Conservation (phyloP, 2,113 vertebrate genomes). For the Octodon degus region DNA sequence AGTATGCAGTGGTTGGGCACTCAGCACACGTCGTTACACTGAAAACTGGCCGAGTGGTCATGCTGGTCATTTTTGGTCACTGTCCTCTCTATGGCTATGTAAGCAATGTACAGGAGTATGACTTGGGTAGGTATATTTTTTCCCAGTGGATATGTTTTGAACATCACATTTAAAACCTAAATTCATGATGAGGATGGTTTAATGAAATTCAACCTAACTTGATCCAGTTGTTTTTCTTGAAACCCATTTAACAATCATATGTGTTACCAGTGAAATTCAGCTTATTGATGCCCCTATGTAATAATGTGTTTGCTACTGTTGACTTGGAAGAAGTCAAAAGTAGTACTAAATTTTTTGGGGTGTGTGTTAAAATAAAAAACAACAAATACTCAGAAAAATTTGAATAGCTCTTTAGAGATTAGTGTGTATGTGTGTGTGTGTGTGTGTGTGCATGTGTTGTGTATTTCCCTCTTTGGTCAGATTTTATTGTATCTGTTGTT, state of each 20-base stretch:
- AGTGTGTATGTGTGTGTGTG: neutral
- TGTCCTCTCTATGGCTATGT: conserved; percentile 97
- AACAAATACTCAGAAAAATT: conserved; percentile 8
- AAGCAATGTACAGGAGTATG: conserved; percentile 96
- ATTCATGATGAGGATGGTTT: conserved; percentile 20
- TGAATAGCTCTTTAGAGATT: neutral
- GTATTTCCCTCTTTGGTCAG: neutral
- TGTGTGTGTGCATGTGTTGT: neutral
- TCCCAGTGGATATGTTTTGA: conserved; percentile 21
- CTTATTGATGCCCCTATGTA: neutral
- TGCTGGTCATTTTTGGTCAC: conserved; percentile 97
- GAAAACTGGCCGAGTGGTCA: conserved; percentile 84
- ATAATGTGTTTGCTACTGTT: conserved; percentile 21
- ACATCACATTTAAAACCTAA: neutral
- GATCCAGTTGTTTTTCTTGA: conserved; percentile 56
- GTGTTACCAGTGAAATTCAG: conserved; percentile 29
- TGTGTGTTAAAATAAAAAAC: conserved; percentile 28
- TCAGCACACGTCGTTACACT: conserved; percentile 93
- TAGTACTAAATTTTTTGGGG: neutral
- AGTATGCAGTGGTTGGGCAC: conserved; percentile 97
- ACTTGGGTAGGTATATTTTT: conserved; percentile 89
- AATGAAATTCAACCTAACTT: conserved; percentile 45
- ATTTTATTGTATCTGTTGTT: conserved; percentile 3
- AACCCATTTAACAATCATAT: neutral
- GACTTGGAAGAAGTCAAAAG: conserved; percentile 12